Evolutionary conservation across 2,888 invertebrate genomes (phyloP).

Genomic region (Petrolisthes cinctipes): DNA sequence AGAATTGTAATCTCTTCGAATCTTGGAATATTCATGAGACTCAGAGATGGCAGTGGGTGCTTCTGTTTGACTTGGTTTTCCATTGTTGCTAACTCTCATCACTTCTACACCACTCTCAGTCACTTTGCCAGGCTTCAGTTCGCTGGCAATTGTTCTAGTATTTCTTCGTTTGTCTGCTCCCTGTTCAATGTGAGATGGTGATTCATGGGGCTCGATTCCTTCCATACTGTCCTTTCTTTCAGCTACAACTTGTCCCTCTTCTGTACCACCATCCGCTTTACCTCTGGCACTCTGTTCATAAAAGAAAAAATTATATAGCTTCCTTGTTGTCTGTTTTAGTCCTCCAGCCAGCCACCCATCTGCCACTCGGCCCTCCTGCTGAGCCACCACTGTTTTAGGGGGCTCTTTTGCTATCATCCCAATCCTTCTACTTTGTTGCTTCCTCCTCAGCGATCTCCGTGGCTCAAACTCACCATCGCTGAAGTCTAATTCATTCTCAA

Average conservation of each 20-base stretch:
- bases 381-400: not conserved
- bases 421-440: not conserved
- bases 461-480: slow-evolving; percentile 38
- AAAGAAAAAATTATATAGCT: slow-evolving; percentile 53
- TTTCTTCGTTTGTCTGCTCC: not conserved
- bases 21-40: no score
- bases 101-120: not conserved
- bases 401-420: not conserved
- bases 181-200: not conserved
- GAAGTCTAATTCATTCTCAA: slow-evolving; percentile 50
- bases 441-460: not conserved
- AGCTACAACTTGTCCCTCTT: slow-evolving; percentile 13
- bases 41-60: no score
- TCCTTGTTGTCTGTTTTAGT: slow-evolving; percentile 36
- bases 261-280: slow-evolving; percentile 23
- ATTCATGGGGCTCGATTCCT: not conserved
- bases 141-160: not conserved
- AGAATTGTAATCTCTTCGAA: no score
- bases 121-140: not conserved
- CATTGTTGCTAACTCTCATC: not conserved
- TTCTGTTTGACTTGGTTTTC: no score
- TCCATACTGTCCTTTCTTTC: not conserved
- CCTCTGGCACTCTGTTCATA: slow-evolving; percentile 45
- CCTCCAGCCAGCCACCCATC: slow-evolving; percentile 35
- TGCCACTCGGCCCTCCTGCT: not conserved